A percentile compares a stretch with the other conserved stretches of the same genome.
phyloP scores from a whole-genome alignment of 1,140 invertebrate genomes.

The Solenopsis fugax region DNA sequence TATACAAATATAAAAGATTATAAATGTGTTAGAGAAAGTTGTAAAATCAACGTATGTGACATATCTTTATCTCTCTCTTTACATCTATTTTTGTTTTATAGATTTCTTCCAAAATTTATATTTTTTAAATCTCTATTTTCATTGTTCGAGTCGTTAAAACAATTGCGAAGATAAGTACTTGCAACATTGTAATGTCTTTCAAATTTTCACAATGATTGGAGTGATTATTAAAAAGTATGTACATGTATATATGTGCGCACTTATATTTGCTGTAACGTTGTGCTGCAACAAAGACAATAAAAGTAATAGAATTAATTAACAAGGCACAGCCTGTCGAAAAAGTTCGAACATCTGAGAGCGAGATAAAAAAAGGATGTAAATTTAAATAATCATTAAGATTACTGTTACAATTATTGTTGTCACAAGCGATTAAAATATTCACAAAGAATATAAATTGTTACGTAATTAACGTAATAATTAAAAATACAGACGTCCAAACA shows the following conservation, averaged over 20 bases:
- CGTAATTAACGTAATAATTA: not conserved
- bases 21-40: constrained; percentile 26
- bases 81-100: not conserved
- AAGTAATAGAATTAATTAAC: constrained; percentile 48
- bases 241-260: not conserved
- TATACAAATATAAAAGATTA: constrained; percentile 39
- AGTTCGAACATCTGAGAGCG: not conserved
- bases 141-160: not conserved
- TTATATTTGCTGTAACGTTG: constrained; percentile 57
- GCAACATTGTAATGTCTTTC: constrained; percentile 13
- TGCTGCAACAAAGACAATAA: constrained; percentile 55
- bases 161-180: not conserved
- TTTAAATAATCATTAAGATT: constrained; percentile 25
- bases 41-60: constrained; percentile 25
- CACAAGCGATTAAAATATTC: not conserved
- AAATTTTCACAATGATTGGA: not conserved
- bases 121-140: constrained; percentile 15
- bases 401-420: not conserved
- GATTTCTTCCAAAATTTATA: not conserved
- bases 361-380: not conserved
- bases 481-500: constrained; percentile 24
- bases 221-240: not conserved
- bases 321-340: constrained; percentile 9
- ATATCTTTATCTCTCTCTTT: not conserved
- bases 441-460: not conserved